Evolutionary conservation across 2,113 vertebrate species (phyloP), one percentile per base, ranked within the genome.

Genomic region (Centropus unirufus): DNA sequence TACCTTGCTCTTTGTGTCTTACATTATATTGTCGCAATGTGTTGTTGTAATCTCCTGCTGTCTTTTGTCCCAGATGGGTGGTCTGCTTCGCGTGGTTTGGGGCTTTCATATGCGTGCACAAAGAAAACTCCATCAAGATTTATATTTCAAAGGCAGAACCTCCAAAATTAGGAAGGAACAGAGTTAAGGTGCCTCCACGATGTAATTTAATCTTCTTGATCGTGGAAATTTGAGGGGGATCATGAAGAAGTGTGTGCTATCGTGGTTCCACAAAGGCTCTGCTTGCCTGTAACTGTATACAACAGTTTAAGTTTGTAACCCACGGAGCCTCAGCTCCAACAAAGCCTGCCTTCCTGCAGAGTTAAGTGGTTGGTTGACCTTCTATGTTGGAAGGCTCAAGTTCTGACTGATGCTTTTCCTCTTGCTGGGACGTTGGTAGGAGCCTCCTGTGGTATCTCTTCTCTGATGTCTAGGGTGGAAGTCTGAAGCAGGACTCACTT

Each of bases 311-410:
- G 85, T 96, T 95, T 94, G 90, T 92, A 85, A 83, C 83, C 83
- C 86, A 70, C 76, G 36, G 92, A 94, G 94, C 72, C 63, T 70
- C 90, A 92, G 92, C 87, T 93, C 92, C 93, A 63, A 90, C 91
- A 96, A 95, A 97, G 91, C 83, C 57, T 78, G 73, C 68, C 80
- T 93, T 93, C 92, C 89, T 90, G 89, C 83, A 84, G 96, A 93
- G 91, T 94, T 96, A 96, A 97, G 94, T 93, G 83, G 89, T 92
- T 92, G 80, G 69, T 87, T 96, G 94, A 97, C 96, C 96, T 95
- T 68, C 9, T 30, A 16, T 90, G 61, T 95, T 94, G 92, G 91
- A 97, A 94, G 51, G 79, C 92, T 95, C 23, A 67, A 30, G 83
- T 61, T 87, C 96, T 93, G 83, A 93, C 89, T 75, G 90, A 89